Percentiles rank a stretch among this genome's conserved stretches.
Conservation (phyloP, 2,113 vertebrate genomes). For the Nannospalax galili region DNA sequence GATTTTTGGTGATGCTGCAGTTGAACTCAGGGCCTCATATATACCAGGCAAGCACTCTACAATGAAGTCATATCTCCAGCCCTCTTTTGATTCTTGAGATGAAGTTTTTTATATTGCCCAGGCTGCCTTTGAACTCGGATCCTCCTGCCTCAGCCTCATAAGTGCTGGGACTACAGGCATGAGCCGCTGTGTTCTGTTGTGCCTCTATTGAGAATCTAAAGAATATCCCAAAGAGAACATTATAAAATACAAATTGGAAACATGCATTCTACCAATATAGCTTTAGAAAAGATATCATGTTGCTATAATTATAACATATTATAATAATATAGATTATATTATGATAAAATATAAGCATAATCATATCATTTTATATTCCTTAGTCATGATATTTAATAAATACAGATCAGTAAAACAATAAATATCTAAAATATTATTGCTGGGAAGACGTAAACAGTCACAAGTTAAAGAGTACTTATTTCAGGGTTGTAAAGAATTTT, state of each 20-base stretch:
- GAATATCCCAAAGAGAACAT: not conserved
- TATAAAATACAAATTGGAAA: slow-evolving; percentile 30
- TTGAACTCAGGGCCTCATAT: not conserved
- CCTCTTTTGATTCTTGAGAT: not conserved
- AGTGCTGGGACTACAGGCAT: not conserved
- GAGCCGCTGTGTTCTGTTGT: not conserved
- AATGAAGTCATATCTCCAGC: not conserved
- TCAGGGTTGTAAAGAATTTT: slow-evolving; percentile 6
- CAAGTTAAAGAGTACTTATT: slow-evolving; percentile 9
- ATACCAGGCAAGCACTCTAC: not conserved
- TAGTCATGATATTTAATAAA: not conserved
- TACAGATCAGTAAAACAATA: not conserved
- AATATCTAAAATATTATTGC: not conserved
- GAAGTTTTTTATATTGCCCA: not conserved
- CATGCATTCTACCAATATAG: not conserved
- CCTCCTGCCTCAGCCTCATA: not conserved
- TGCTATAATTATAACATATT: not conserved
- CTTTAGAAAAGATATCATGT: slow-evolving; percentile 20
- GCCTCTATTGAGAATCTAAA: not conserved
- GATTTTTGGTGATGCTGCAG: not conserved
- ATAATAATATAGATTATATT: no score
- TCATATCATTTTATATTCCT: not conserved
- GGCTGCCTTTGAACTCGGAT: not conserved
- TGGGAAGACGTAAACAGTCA: not conserved
- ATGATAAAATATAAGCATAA: slow-evolving; percentile 5